Evolutionary conservation across 2,888 invertebrate genomes (phyloP), one percentile per base, ranked within the genome.

Genomic region (Rhorus exstirpatorius): DNA sequence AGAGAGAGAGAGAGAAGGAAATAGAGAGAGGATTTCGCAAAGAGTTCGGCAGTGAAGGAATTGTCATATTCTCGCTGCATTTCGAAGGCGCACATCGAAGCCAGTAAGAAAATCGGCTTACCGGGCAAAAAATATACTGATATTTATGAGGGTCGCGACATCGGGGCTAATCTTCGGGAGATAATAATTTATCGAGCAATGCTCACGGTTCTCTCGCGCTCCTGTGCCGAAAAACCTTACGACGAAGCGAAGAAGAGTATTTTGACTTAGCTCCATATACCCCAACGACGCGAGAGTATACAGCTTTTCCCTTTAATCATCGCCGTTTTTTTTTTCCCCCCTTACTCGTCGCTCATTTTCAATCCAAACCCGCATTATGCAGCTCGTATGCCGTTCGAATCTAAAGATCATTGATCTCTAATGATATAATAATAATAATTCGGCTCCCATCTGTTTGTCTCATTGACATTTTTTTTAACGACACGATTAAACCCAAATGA

Each of bases 121-220:
- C 89, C 89, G 86, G 84, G 87, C 88, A 88, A 90, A 92, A 92
- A 92, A 72, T 92, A 91, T 91, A 90, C 91, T 87, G 90, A 91
- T 92, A 93, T 92, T 92, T 92, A 92, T 93, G 91, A 92, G 92
- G 92, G 92, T 91, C 92, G 91, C 89, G 91, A 91, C 92, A 92
- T 91, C 88, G 87, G 88, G 88, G 89, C 91, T 93, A 92, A 92
- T 92, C 92, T 92, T 92, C 87, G 88, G 88, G 88, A 91, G 92
- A 92, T 92, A 91, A 90, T 90, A 92, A 92, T 92, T 93, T 92
- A 92, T 93, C 90, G 90, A 88, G 85, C 87, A 80, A 81, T 76
- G 55, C 81, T 70, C 77, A 10, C 55, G 58, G 26, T 70, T 58
- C 63, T 71, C 53, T 68, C 68, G 65, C 60, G 77, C 77, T 51